Base-by-base conservation (phyloP, 1,140 invertebrate species). In the Sitophilus oryzae region DNA sequence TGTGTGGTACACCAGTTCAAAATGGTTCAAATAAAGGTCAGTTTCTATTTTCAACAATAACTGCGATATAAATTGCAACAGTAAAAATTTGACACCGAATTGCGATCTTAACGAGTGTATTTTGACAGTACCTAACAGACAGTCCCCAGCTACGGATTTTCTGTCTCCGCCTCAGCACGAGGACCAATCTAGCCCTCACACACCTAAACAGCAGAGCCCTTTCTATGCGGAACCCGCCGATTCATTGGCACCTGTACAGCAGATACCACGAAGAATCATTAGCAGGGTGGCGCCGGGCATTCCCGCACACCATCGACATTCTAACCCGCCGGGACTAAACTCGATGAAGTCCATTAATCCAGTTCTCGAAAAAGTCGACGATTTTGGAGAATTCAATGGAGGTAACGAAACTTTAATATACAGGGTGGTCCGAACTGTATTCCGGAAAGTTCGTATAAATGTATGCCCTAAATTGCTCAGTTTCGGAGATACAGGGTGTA, bases 201-300 rank as follows among this genome's bases (percentile, higher is more conserved):
- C 52, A 5, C 58, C 58, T 0, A 84, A 85, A 60, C 82, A 88
- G 64, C 83, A 82, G 9, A 93, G 90, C 70, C 91, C 91, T 0
- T 91, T 93, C 62, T 95, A 95, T 70, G 88, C 90, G 1, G 91
- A 94, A 73, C 92, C 92, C 30, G 89, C 91, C 6, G 91, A 94
- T 76, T 84, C 90, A 14, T 77, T 95, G 36, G 76, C 73, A 23
- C 77, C 93, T 34, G 76, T 73, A 34, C 45, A 61, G 20, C 48
- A 47, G 10, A 57, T 65, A 2, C 60, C 64, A 8, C 64, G 65
- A 40, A 58, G 67, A 41, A 25, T 63, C 4, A 44, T 65, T 11
- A 45, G 41, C 2, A 56, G 64, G 15, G 60, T 63, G 35, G 44
- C 63, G 16, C 61, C 66, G 25, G 41, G 58, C 8, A 52, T 68